Evolutionary conservation across 2,888 invertebrate species (phyloP), one percentile per base, ranked within the genome.

Genomic region (Hymenopus coronatus): DNA sequence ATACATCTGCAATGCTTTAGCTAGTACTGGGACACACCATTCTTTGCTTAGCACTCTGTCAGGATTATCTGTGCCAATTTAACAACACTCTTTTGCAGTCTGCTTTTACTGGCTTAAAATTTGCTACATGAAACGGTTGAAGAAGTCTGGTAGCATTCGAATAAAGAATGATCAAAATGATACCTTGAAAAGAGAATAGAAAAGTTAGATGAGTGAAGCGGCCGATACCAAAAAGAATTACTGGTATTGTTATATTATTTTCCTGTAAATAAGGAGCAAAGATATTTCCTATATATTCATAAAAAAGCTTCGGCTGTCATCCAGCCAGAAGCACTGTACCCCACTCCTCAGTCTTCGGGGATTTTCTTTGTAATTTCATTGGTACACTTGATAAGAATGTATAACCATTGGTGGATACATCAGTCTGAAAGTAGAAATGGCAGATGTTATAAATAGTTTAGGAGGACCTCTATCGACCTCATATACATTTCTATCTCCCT

Each of bases 101-200:
- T 89, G 88, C 4, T 91, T 33, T 33, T 33, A 33, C 7, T 33
- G 33, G 33, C 33, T 33, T 6, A 8, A 91, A 91, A 89, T 91
- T 88, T 82, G 90, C 86, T 15, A 91, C 89, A 86, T 91, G 91
- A 8, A 91, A 6, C 0, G 33, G 86, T 27, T 90, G 91, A 88
- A 91, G 91, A n/a, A 91, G 91, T 86, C 91, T 91, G 8, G 91
- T 91, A 83, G 91, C 89, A 87, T 91, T 90, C 30, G 91, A 90
- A 54, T 83, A 83, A 15, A 91, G 90, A 88, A 91, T 91, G n/a
- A 91, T 90, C 33, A 91, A 28, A 85, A 90, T 89, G 3, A 92
- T 92, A 81, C 90, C 89, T 20, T 91, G 89, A 81, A 91, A 90
- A 88, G 88, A 90, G 28, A 92, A 89, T 30, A 91, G 89, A 20